phyloP scores from a whole-genome alignment of 1,140 invertebrate genomes.

The Drosophila cardini region DNA sequence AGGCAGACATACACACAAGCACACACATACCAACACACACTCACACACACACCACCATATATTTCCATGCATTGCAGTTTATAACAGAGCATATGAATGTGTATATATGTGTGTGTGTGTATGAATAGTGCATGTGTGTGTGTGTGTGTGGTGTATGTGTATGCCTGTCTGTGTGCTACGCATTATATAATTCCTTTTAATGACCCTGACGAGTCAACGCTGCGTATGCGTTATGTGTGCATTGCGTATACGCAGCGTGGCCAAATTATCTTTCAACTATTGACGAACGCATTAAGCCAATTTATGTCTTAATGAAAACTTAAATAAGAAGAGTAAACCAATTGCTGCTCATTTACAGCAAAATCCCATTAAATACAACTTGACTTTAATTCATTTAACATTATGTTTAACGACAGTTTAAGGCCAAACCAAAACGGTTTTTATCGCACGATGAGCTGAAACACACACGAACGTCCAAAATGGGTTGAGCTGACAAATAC shows the following conservation, averaged over 20 bases:
- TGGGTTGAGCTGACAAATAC: too few relatives aligned
- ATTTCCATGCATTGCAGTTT: too few relatives aligned
- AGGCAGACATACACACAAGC: slow-evolving; percentile 20
- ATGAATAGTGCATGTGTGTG: too few relatives aligned
- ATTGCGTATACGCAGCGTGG: slow-evolving; percentile 40
- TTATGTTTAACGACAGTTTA: not conserved
- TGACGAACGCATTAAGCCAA: slow-evolving; percentile 25
- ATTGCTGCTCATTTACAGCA: not conserved
- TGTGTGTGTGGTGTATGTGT: not conserved
- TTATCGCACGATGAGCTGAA: not conserved
- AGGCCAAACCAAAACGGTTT: not conserved
- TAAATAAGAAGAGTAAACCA: not conserved
- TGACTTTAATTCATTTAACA: slow-evolving; percentile 1
- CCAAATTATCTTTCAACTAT: slow-evolving; percentile 30
- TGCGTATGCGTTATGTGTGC: slow-evolving; percentile 30
- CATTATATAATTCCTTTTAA: slow-evolving; percentile 53
- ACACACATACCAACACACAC: not conserved
- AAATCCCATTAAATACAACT: slow-evolving; percentile 4
- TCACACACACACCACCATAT: not conserved
- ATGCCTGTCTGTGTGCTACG: not conserved
- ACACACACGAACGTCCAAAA: too few relatives aligned
- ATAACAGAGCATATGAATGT: too few relatives aligned
- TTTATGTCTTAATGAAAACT: slow-evolving; percentile 1
- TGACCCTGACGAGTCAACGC: slow-evolving; percentile 21
- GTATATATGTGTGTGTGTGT: too few relatives aligned